Conservation (phyloP, 2,888 invertebrate genomes). For the Cantharis rustica region DNA sequence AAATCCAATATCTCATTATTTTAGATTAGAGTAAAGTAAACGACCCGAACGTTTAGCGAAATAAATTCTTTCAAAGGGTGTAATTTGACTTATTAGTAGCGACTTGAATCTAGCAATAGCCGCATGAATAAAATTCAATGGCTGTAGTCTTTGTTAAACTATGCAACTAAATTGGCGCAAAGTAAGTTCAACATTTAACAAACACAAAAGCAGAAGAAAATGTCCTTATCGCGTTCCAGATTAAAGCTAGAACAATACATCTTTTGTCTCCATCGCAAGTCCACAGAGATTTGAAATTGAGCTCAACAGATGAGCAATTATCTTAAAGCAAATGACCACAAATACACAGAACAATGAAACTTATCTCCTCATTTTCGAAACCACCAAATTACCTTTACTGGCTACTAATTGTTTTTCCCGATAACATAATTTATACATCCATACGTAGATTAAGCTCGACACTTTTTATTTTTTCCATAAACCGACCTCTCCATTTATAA, state of each 20-base stretch:
- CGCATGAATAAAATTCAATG: constrained; percentile 26
- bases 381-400: background rate
- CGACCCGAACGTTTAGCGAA: background rate
- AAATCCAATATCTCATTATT: background rate
- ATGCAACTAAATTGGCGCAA: constrained; percentile 19
- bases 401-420: background rate
- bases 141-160: constrained; percentile 17
- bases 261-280: constrained; percentile 25
- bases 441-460: no score
- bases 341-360: constrained; percentile 18
- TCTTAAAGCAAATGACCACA: constrained; percentile 28
- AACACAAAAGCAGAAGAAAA: constrained; percentile 32
- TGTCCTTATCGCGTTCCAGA: constrained; percentile 33
- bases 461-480: no score
- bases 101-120: constrained; percentile 22
- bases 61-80: background rate
- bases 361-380: background rate
- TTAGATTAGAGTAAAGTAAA: constrained; percentile 48
- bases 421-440: background rate
- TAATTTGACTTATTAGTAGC: background rate
- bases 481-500: no score
- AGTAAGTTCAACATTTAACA: constrained; percentile 27
- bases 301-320: constrained; percentile 32
- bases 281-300: constrained; percentile 20
- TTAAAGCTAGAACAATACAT: constrained; percentile 25